Conservation (phyloP, 1,140 invertebrate species). For the Bombus waltoni region DNA sequence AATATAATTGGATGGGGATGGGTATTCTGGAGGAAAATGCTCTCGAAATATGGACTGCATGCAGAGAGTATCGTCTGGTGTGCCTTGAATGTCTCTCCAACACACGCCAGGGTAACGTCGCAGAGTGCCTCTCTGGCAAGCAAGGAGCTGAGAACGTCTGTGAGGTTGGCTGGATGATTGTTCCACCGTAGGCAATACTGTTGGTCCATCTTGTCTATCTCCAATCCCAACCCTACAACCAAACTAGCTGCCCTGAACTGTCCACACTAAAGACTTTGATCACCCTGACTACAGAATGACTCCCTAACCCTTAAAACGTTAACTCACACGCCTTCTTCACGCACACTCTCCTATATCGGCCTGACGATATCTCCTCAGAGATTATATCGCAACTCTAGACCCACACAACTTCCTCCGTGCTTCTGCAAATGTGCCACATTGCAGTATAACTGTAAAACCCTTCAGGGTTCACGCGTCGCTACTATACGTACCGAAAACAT, state of each 20-base stretch:
- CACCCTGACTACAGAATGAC: slow-evolving; percentile 66
- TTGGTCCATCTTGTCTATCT: slow-evolving; percentile 91
- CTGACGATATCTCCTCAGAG: slow-evolving; percentile 64
- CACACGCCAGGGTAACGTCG: slow-evolving; percentile 96
- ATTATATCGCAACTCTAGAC: slow-evolving; percentile 71
- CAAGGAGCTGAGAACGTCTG: slow-evolving; percentile 93
- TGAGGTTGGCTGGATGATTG: slow-evolving; percentile 95
- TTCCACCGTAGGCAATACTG: slow-evolving; percentile 97
- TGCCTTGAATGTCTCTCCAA: slow-evolving; percentile 95
- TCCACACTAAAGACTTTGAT: slow-evolving; percentile 62
- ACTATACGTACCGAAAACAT: slow-evolving; percentile 82
- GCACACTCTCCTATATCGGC: slow-evolving; percentile 62
- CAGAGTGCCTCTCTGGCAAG: slow-evolving; percentile 93
- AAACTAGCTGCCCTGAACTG: slow-evolving; percentile 75
- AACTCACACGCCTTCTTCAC: slow-evolving; percentile 68
- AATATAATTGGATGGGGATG: slow-evolving; percentile 97
- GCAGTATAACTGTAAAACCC: slow-evolving; percentile 84
- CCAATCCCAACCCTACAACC: slow-evolving; percentile 81
- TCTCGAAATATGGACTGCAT: slow-evolving; percentile 97
- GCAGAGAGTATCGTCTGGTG: slow-evolving; percentile 97
- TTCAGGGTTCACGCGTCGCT: slow-evolving; percentile 81
- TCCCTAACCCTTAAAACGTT: slow-evolving; percentile 71
- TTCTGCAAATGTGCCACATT: slow-evolving; percentile 83
- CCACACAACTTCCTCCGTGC: slow-evolving; percentile 79
- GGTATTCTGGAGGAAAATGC: slow-evolving; percentile 94